These are phyloP conservation scores for Ooceraea biroi DNA, from an alignment of 1,140 invertebrate species.

Conservation along the genomic window DNA sequence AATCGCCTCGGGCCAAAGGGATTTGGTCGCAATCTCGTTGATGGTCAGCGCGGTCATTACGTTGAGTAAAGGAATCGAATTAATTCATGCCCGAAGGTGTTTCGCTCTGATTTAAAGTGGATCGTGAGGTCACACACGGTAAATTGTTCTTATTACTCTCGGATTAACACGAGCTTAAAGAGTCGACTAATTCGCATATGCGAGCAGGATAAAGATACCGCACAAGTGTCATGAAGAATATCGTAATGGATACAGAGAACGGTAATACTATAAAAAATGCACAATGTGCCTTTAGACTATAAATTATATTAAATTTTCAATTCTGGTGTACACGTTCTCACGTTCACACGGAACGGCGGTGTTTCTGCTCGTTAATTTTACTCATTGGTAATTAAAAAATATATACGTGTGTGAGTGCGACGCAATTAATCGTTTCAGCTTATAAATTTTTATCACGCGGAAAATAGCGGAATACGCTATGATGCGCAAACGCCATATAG, in stretches of 20 bases:
- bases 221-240: slow-evolving; percentile 4
- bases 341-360: neutral
- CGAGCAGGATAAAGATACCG: neutral
- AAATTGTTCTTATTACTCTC: slow-evolving; percentile 36
- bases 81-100: slow-evolving; percentile 39
- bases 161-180: neutral
- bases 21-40: slow-evolving; percentile 45
- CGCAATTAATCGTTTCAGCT: slow-evolving; percentile 23
- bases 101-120: slow-evolving; percentile 22
- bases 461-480: slow-evolving; percentile 20
- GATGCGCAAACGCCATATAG: neutral
- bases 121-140: neutral
- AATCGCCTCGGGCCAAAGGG: neutral
- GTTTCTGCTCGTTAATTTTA: slow-evolving; percentile 3
- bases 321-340: neutral
- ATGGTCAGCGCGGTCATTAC: slow-evolving; percentile 29
- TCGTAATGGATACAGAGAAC: neutral
- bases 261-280: neutral
- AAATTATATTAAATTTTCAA: slow-evolving; percentile 6
- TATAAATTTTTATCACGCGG: slow-evolving; percentile 53
- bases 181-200: neutral
- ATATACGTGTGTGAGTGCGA: neutral
- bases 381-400: neutral
- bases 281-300: neutral
- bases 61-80: slow-evolving; percentile 47